Evolutionary conservation across 2,113 vertebrate genomes (phyloP), one percentile per base, ranked within the genome.

Genomic region (Promerops cafer): DNA sequence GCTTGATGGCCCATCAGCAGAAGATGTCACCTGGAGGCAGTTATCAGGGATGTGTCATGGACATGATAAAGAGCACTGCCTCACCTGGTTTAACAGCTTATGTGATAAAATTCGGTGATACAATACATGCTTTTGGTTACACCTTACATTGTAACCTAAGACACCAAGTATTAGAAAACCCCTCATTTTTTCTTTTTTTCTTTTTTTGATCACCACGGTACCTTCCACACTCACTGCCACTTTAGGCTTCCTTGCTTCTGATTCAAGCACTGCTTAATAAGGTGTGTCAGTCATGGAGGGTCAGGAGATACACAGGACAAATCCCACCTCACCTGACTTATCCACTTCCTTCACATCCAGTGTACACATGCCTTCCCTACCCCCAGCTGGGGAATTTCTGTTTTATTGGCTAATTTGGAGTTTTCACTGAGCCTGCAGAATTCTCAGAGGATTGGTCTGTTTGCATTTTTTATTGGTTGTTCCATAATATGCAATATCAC

Each of bases 401-500:
- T 7, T 90, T 81, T 69, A 35, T 78, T 87, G 54, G 23, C 64
- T 87, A 68, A 87, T 90, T 78, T 65, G 21, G 64, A 84, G 49
- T 42, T 87, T 83, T 59, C 56, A 6, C n/a, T 78, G 81, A 84
- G 68, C 49, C 78, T 1, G 1, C 1, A 6, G 66, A 72, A 50
- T 69, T 93, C 72, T 59, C 20, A 10, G 52, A 40, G 81, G 60
- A 24, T 64, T 76, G 42, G 17, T 50, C 26, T 72, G 59, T 53
- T 57, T 83, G 64, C 20, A 6, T 53, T 85, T 90, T 89, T 33
- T 59, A 24, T n/a, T 39, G 30, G 74, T 92, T 94, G 54, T 42
- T 83, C 72, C 65, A 54, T 72, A 70, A n/a, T 90, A 90, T 77
- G 85, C 93, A 96, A 76, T 95, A 87, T n/a, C 80, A 77, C 87